Evolutionary conservation across 2,888 invertebrate genomes (phyloP).

Genomic region (Venusia cambrica): DNA sequence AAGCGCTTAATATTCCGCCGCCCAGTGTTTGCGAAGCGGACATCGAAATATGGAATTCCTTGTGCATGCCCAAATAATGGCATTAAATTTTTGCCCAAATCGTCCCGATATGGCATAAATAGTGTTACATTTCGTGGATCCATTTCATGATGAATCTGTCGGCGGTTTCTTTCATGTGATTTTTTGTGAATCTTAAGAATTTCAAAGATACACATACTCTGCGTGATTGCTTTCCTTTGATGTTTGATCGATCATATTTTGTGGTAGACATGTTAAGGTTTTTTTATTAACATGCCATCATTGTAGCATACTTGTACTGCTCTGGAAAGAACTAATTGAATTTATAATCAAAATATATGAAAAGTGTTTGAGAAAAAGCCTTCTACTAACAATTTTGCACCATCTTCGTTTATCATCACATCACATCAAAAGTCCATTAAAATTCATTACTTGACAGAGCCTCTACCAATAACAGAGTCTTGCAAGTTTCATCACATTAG

Average conservation of each 20-base stretch:
- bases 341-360: too few relatives aligned
- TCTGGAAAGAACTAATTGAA: too few relatives aligned
- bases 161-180: constrained; percentile 43
- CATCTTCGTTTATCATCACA: too few relatives aligned
- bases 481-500: too few relatives aligned
- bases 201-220: constrained; percentile 13
- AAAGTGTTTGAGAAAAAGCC: too few relatives aligned
- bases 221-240: constrained; percentile 16
- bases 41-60: constrained; percentile 52
- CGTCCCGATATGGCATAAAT: constrained; percentile 51
- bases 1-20: constrained; percentile 69
- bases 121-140: constrained; percentile 75
- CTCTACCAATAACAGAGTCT: too few relatives aligned
- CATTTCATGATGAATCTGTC: constrained; percentile 70
- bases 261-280: neutral
- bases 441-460: too few relatives aligned
- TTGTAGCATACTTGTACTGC: too few relatives aligned
- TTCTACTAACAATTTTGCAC: too few relatives aligned
- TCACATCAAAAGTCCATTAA: too few relatives aligned
- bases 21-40: constrained; percentile 70
- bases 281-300: too few relatives aligned
- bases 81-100: constrained; percentile 60
- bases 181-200: constrained; percentile 33
- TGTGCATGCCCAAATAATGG: constrained; percentile 60
- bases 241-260: constrained; percentile 20